Evolutionary conservation across 2,888 invertebrate species (phyloP).

Genomic region (Stictocephala bisonia): DNA sequence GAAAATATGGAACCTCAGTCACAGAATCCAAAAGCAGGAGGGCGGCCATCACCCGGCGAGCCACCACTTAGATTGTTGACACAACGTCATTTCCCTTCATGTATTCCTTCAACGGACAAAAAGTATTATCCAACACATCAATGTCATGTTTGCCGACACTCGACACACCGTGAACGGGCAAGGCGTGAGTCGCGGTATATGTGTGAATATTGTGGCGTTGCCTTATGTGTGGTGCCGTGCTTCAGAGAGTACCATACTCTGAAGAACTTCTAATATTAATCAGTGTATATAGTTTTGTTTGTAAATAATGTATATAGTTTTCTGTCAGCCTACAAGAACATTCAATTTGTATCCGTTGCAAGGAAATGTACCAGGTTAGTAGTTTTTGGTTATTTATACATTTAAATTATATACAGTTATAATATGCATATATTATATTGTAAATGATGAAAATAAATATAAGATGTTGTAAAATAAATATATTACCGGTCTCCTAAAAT

Average conservation of each 20-base stretch:
- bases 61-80: conserved; percentile 19
- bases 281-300: neutral
- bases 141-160: conserved; percentile 1
- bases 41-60: conserved; percentile 22
- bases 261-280: neutral
- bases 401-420: too few species aligned
- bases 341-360: too few species aligned
- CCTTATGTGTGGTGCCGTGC: conserved; percentile 1
- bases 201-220: neutral
- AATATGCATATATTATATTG: too few species aligned
- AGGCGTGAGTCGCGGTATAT: neutral
- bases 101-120: conserved; percentile 28
- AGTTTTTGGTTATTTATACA: too few species aligned
- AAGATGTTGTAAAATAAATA: too few species aligned
- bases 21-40: neutral
- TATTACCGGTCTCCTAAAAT: too few species aligned
- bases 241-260: conserved; percentile 5
- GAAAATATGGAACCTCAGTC: conserved; percentile 3
- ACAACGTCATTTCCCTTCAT: conserved; percentile 31
- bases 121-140: neutral
- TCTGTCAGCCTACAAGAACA: too few species aligned
- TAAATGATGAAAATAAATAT: too few species aligned
- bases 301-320: neutral
- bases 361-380: too few species aligned
- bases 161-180: neutral